These are phyloP conservation scores for Myiopsitta monachus DNA, from an alignment of 2,113 vertebrate species.

Conservation along the genomic window DNA sequence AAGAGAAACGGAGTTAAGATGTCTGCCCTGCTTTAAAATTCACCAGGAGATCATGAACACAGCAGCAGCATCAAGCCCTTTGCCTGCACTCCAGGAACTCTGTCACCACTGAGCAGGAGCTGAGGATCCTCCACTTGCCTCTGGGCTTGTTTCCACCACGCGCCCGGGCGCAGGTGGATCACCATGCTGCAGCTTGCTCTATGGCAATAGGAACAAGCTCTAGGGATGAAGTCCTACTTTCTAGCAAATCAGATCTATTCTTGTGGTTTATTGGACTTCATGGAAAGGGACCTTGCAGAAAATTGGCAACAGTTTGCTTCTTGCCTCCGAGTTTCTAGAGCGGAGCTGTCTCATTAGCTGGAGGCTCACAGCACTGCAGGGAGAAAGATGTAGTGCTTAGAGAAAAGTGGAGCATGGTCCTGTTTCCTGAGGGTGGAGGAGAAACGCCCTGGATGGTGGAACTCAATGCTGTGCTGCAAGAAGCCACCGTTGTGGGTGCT, in stretches of 20 bases:
- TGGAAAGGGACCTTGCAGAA: background rate
- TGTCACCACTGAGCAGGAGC: background rate
- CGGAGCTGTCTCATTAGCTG: background rate
- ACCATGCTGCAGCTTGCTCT: background rate
- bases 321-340: constrained; percentile 4
- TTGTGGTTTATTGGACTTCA: background rate
- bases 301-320: constrained; percentile 2
- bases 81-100: background rate
- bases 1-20: accelerated
- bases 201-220: background rate
- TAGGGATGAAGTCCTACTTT: constrained; percentile 26
- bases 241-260: constrained; percentile 19
- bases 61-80: background rate
- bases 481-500: background rate
- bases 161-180: background rate
- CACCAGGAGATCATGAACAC: background rate
- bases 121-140: background rate
- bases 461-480: background rate
- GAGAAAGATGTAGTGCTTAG: background rate
- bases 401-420: constrained; percentile 12
- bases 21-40: background rate
- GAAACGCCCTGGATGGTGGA: background rate
- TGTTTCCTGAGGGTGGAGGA: background rate
- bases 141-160: background rate
- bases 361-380: background rate